Conservation (phyloP, 2,888 invertebrate species). For the Cephus runcator region DNA sequence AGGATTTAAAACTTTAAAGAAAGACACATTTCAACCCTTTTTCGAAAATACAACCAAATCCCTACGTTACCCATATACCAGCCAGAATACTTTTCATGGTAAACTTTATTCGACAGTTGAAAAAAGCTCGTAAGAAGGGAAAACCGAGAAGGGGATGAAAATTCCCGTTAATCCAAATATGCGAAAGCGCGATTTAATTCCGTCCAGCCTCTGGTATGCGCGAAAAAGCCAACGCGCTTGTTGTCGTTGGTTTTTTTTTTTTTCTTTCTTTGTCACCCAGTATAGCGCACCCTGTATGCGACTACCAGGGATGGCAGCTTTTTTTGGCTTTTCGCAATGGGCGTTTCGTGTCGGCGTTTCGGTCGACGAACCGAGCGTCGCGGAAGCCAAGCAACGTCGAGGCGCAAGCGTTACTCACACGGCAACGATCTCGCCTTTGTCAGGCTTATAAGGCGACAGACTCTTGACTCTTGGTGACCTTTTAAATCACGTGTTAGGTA, state of each 20-base stretch:
- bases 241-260: neutral
- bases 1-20: neutral
- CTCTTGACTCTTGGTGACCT: neutral
- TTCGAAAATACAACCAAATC: neutral
- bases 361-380: neutral
- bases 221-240: neutral
- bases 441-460: neutral
- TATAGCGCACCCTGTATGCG: neutral
- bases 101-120: neutral
- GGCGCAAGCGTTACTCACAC: neutral
- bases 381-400: neutral
- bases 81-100: neutral
- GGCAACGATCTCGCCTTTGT: neutral
- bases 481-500: neutral
- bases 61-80: neutral
- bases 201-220: neutral
- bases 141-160: neutral
- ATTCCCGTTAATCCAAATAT: neutral
- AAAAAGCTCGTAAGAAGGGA: neutral
- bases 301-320: neutral
- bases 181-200: neutral
- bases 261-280: neutral
- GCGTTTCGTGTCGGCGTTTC: neutral
- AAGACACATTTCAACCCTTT: neutral
- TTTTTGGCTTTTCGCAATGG: constrained; percentile 4